Conservation (phyloP, 2,888 invertebrate species). For the Fragum whitleyi region DNA sequence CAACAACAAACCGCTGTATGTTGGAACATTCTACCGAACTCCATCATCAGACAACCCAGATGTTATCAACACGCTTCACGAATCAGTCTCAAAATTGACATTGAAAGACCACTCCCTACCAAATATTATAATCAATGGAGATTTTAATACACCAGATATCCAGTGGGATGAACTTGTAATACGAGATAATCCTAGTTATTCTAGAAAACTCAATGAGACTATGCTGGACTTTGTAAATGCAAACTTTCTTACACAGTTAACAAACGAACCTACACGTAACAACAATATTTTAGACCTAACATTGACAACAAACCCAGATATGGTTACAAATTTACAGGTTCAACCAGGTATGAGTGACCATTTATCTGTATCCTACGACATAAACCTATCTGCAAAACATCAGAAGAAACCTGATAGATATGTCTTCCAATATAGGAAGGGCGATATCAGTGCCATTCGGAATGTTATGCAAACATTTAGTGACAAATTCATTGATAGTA, state of each 20-base stretch:
- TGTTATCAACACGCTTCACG: constrained; percentile 26
- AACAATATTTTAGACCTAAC: constrained; percentile 40
- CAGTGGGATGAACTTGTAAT: constrained; percentile 31
- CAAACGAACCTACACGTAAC: constrained; percentile 32
- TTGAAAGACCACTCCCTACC: constrained; percentile 9
- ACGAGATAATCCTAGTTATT: constrained; percentile 30
- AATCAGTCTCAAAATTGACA: constrained; percentile 26
- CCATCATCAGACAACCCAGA: constrained; percentile 23
- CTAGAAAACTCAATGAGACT: constrained; percentile 20
- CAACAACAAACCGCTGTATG: constrained; percentile 21
- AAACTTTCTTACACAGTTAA: constrained; percentile 46
- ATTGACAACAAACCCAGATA: constrained; percentile 34
- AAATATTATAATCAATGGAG: constrained; percentile 41
- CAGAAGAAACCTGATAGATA: constrained; percentile 41
- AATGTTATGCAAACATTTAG: constrained; percentile 17
- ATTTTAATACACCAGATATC: constrained; percentile 41
- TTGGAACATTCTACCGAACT: constrained; percentile 27
- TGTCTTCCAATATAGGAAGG: constrained; percentile 45
- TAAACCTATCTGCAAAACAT: constrained; percentile 23
- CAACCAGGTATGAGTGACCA: constrained; percentile 47
- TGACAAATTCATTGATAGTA: constrained; percentile 6
- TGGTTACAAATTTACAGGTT: constrained; percentile 17
- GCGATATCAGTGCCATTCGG: constrained; percentile 22
- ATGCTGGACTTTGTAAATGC: constrained; percentile 46
- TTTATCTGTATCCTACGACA: constrained; percentile 26